Base-by-base conservation (phyloP, 2,888 invertebrate genomes). In the Cynaeus angustus region DNA sequence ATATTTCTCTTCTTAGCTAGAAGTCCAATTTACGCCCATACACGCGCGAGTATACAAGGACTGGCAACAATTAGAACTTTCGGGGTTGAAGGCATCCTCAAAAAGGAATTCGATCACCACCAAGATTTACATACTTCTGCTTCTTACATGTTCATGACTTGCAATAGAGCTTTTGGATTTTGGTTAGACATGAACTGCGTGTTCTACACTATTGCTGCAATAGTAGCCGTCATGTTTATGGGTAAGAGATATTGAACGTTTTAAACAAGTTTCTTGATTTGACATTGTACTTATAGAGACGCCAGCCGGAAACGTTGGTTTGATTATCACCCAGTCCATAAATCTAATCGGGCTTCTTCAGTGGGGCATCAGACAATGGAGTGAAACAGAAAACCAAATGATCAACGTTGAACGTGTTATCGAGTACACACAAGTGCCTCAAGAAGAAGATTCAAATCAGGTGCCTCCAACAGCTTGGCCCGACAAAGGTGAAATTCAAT, bases 271-370 rank as follows among this genome's bases (percentile, higher is more conserved):
- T 21, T 21, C 21, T 21, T 21, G 4, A 21, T 21, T 21, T 21
- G 4, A 21, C 21, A 21, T 21, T 21, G 1, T 21, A 4, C 72
- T 70, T 70, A 8, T 50, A 71, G 74, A 68, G 30, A 38, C 58
- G 7, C 59, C 66, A n/a, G 73, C 92, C 37, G 93, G 93, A 33
- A 89, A 90, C 78, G 92, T 94, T 1, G 94, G 94, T 13, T 82
- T 94, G 61, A 93, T 93, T n/a, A 92, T 94, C 65, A 93, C 94
- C 0, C 92, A 94, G 81, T 91, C 92, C n/a, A 91, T 93, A 84
- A 89, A 90, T 0, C 87, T 94, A 68, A 92, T 92, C 0, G 92
- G 92, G 9, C 82, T 85, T 83, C 73, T 89, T 77, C 88, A 89
- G 79, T 89, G 88, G 88, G 88, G 86, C 1, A 86, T 89, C 41